Evolutionary conservation across 1,140 invertebrate genomes (phyloP).

Genomic region (Holcopasites calliopsidis): DNA sequence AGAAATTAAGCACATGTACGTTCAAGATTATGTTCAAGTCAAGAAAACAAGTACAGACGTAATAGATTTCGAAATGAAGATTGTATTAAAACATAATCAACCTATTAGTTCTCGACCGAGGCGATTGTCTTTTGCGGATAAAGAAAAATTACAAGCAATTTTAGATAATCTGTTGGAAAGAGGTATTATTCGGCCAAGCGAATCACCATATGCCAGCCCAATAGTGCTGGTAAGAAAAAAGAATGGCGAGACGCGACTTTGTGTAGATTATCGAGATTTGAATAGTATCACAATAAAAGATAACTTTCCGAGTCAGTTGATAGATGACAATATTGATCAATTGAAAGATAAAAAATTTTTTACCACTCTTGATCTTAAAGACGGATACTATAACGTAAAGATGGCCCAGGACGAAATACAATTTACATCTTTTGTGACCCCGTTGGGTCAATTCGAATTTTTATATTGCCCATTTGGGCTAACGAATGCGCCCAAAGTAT

Average conservation of each 20-base stretch:
- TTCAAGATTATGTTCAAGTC: not conserved
- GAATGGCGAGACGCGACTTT: not conserved
- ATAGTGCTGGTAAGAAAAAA: not conserved
- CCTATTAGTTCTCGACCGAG: not conserved
- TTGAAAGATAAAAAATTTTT: slow-evolving; percentile 8
- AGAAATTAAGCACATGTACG: not conserved
- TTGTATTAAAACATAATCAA: slow-evolving; percentile 3
- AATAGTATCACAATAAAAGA: slow-evolving; percentile 9
- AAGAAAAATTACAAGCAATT: not conserved
- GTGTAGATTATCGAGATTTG: not conserved
- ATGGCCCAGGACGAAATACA: not conserved
- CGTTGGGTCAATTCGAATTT: not conserved
- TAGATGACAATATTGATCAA: slow-evolving; percentile 11
- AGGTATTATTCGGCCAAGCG: not conserved
- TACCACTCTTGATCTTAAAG: not conserved
- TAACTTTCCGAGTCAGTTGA: not conserved
- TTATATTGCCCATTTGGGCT: slow-evolving; percentile 3
- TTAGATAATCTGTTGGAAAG: not conserved
- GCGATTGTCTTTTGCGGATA: not conserved
- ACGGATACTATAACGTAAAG: slow-evolving; percentile 8
- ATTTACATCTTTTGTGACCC: slow-evolving; percentile 14
- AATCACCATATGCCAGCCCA: not conserved
- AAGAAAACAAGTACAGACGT: not conserved
- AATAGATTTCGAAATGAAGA: not conserved
- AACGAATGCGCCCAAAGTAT: not conserved